Percentiles rank a stretch among this genome's conserved stretches.
Conservation (phyloP, 2,797 vertebrate genomes). For the Propithecus perrieri region DNA sequence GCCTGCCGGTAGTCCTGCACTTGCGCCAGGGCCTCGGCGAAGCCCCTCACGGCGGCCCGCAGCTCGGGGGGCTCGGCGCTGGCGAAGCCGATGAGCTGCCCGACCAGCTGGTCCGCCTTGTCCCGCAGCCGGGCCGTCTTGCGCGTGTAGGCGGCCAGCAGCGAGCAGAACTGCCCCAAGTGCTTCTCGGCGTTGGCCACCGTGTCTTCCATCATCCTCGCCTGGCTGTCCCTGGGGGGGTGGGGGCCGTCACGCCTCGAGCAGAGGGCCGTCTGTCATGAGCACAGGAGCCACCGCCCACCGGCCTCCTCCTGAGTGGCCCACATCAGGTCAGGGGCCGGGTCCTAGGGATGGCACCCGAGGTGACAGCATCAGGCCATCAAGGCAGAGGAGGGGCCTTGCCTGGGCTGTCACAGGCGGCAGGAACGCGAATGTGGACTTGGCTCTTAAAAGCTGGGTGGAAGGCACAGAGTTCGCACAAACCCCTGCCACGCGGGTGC, state of each 20-base stretch:
- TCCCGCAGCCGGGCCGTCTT: constrained; percentile 86
- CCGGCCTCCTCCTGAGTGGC: background rate
- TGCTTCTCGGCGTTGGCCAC: constrained; percentile 83
- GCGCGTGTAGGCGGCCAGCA: constrained; percentile 84
- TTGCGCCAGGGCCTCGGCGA: constrained; percentile 88
- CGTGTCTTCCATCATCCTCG: constrained; percentile 83
- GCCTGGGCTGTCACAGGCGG: background rate
- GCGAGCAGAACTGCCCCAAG: constrained; percentile 86
- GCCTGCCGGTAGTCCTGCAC: constrained; percentile 92
- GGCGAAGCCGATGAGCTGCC: constrained; percentile 83
- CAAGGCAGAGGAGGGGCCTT: background rate
- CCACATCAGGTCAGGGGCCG: background rate
- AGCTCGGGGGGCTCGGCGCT: constrained; percentile 82
- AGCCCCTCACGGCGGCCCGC: constrained; percentile 81
- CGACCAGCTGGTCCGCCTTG: constrained; percentile 86
- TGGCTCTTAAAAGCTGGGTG: background rate
- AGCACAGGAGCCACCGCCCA: background rate
- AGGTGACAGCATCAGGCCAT: background rate
- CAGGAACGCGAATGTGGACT: fast-evolving
- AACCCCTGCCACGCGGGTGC: fast-evolving
- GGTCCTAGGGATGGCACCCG: fast-evolving
- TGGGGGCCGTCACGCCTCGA: background rate
- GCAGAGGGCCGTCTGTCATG: background rate
- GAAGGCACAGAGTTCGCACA: background rate
- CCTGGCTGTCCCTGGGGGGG: constrained; percentile 81